Evolutionary conservation across 2,797 vertebrate genomes (phyloP).

Genomic region (Coluber constrictor): DNA sequence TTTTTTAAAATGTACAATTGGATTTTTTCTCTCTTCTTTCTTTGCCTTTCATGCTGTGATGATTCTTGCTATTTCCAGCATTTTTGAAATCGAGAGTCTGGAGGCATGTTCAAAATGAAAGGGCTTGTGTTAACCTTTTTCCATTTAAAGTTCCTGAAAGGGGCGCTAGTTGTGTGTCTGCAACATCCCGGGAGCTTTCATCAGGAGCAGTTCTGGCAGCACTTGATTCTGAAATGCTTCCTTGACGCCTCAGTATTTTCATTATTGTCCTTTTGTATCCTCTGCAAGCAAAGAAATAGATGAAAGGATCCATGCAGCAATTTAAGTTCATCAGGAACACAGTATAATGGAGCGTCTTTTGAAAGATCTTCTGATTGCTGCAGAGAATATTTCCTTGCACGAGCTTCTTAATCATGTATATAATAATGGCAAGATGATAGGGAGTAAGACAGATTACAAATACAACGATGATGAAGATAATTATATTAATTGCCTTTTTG

Average conservation of each 20-base stretch:
- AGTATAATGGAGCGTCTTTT: constrained; percentile 89
- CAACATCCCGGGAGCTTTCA: constrained; percentile 82
- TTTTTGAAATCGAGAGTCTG: constrained; percentile 11
- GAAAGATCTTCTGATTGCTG: constrained; percentile 77
- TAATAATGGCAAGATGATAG: constrained; percentile 88
- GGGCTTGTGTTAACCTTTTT: constrained; percentile 53
- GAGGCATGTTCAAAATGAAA: not conserved
- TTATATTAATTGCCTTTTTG: constrained; percentile 91
- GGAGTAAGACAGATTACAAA: constrained; percentile 92
- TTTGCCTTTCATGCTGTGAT: not conserved
- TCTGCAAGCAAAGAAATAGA: constrained; percentile 98
- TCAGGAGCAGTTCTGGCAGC: constrained; percentile 82
- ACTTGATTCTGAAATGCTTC: constrained; percentile 88
- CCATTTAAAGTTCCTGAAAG: constrained; percentile 68
- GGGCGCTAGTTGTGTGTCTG: constrained; percentile 67
- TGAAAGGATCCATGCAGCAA: constrained; percentile 91
- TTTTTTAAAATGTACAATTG: not conserved
- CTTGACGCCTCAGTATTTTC: constrained; percentile 84
- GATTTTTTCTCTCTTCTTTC: not conserved
- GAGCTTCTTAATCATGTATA: constrained; percentile 93
- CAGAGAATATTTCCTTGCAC: constrained; percentile 64
- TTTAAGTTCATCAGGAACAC: constrained; percentile 97
- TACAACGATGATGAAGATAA: constrained; percentile 89
- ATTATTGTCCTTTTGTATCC: constrained; percentile 93
- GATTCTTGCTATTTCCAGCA: not conserved